phyloP scores from a whole-genome alignment of 2,797 vertebrate genomes.

The Argentina silus region DNA sequence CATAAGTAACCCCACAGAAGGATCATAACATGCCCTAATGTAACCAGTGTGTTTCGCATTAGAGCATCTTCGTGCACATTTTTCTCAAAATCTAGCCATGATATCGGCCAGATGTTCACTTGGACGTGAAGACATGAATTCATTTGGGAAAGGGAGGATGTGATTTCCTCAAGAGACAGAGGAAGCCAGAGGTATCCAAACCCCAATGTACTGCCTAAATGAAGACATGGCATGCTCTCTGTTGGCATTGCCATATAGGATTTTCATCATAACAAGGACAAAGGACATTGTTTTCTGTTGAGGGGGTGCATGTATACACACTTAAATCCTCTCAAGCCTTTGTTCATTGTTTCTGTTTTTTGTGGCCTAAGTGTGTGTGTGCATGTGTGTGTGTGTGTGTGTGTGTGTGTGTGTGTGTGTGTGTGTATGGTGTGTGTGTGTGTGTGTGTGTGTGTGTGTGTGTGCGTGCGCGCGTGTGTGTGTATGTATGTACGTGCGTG shows the following conservation, averaged over 20 bases:
- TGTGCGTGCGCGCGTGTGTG: too few relatives aligned
- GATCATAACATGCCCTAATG: conserved; percentile 38
- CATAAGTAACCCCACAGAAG: conserved; percentile 50
- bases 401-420: too few relatives aligned
- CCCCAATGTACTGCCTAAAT: background rate
- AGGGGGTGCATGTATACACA: background rate
- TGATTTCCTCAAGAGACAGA: background rate
- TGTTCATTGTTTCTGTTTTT: background rate
- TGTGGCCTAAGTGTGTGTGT: background rate
- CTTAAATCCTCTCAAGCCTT: background rate
- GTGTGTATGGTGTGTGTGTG: conserved; percentile 1
- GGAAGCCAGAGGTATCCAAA: background rate
- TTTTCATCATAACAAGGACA: background rate
- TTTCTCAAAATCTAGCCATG: conserved; percentile 52
- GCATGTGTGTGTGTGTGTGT: too few relatives aligned
- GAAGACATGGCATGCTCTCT: background rate
- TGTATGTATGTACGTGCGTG: background rate
- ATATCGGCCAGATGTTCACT: conserved; percentile 71
- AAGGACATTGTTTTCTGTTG: background rate
- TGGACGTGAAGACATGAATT: conserved; percentile 48
- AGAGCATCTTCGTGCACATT: conserved; percentile 43
- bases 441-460: background rate
- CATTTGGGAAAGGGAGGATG: conserved; percentile 32
- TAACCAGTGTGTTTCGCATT: conserved; percentile 59
- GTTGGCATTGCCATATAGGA: background rate